Conservation (phyloP, 2,797 vertebrate species). For the Odontamblyopus rebecca region DNA sequence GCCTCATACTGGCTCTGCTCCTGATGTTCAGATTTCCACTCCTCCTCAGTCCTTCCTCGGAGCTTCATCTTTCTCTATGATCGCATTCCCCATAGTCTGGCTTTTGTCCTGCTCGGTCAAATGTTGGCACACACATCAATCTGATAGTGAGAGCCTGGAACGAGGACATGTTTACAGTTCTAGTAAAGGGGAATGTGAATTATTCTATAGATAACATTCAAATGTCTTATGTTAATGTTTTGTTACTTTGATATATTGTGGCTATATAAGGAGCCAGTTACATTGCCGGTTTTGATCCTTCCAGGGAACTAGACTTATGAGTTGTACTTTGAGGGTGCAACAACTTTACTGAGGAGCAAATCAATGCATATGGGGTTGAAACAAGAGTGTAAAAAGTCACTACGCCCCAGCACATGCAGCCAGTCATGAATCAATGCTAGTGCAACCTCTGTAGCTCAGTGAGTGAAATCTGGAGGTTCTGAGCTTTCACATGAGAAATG, state of each 20-base stretch:
- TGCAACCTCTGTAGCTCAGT: no score
- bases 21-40: constrained; percentile 23
- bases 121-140: constrained; percentile 8
- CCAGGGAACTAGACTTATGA: no score
- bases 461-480: no score
- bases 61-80: constrained; percentile 34
- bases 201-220: neutral
- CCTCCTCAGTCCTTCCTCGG: constrained; percentile 37
- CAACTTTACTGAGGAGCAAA: no score
- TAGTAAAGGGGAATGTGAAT: neutral
- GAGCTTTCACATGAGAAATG: no score
- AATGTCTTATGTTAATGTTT: neutral
- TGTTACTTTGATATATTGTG: neutral
- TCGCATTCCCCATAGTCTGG: constrained; percentile 12
- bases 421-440: no score
- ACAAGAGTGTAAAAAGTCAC: no score
- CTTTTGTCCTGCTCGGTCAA: constrained; percentile 25
- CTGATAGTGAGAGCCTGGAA: neutral
- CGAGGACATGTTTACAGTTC: neutral
- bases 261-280: no score
- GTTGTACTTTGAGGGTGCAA: no score
- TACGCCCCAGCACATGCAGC: no score
- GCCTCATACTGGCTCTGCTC: constrained; percentile 30
- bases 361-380: no score
- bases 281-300: no score